Evolutionary conservation across 2,888 invertebrate genomes (phyloP).

Genomic region (Meghimatium bilineatum): DNA sequence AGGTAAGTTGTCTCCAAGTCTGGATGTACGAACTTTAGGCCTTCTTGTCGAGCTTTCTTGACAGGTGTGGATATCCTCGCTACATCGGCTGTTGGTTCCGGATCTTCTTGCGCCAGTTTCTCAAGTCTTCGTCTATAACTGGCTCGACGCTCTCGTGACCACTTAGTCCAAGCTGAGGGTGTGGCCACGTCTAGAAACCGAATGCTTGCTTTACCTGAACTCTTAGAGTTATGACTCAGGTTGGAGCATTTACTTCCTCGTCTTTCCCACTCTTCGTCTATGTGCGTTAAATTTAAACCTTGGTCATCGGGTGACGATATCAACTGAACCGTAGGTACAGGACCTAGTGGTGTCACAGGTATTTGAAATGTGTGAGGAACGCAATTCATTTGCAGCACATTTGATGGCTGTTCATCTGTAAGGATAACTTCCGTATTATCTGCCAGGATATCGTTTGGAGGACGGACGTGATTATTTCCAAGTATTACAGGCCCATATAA

Average conservation of each 20-base stretch:
- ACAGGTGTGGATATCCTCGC: constrained; percentile 74
- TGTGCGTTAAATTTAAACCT: constrained; percentile 59
- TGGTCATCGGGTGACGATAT: constrained; percentile 40
- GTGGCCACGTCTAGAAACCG: constrained; percentile 58
- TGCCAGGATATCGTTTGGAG: background rate
- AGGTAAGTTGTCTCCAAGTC: constrained; percentile 69
- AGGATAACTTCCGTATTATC: background rate
- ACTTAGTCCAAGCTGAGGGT: constrained; percentile 68
- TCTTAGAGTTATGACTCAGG: constrained; percentile 57
- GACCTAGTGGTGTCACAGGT: constrained; percentile 16
- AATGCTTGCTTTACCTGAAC: constrained; percentile 61
- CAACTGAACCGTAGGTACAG: constrained; percentile 42
- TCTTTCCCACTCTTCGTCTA: constrained; percentile 62
- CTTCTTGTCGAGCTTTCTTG: constrained; percentile 73
- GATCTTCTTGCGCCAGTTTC: constrained; percentile 64
- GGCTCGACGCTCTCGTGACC: constrained; percentile 68
- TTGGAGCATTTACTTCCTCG: constrained; percentile 51
- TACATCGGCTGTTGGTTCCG: constrained; percentile 58
- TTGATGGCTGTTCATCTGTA: background rate
- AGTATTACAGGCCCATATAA: background rate
- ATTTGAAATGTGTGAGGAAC: constrained; percentile 27
- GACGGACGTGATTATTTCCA: background rate
- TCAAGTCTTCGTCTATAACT: constrained; percentile 70
- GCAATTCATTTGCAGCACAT: constrained; percentile 5
- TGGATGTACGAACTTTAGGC: constrained; percentile 70